Evolutionary conservation across 1,140 invertebrate species (phyloP).

Genomic region (Nephotettix cincticeps): DNA sequence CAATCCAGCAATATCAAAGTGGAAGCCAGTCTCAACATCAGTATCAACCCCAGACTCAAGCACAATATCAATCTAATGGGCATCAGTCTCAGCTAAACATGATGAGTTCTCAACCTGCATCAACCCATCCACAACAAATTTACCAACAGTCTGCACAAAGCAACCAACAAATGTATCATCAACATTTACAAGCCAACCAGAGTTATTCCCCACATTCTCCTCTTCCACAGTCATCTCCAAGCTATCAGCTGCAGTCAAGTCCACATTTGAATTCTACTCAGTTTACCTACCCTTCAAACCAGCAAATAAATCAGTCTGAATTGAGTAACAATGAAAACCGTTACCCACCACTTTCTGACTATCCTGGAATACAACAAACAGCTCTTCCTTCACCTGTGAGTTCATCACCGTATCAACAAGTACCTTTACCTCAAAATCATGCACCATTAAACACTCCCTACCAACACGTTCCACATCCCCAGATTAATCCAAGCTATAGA

Average conservation of each 20-base stretch:
- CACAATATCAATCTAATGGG: slow-evolving; percentile 5
- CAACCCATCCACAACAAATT: background rate
- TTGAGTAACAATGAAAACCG: background rate
- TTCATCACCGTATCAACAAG: slow-evolving; percentile 3
- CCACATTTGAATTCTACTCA: background rate
- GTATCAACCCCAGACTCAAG: background rate
- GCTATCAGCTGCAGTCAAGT: background rate
- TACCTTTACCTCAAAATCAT: background rate
- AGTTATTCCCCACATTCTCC: background rate
- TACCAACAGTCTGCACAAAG: slow-evolving; percentile 11
- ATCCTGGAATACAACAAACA: background rate
- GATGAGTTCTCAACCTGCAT: no score
- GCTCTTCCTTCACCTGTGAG: background rate
- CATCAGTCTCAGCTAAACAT: background rate
- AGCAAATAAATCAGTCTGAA: background rate
- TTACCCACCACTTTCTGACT: background rate
- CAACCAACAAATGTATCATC: slow-evolving; percentile 3
- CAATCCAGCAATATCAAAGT: no score
- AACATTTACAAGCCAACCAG: slow-evolving; percentile 6
- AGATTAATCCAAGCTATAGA: background rate
- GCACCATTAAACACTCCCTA: slow-evolving; percentile 20
- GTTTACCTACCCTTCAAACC: background rate
- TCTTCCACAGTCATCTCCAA: slow-evolving; percentile 26
- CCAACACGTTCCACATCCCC: slow-evolving; percentile 27
- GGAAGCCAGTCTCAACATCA: no score